Conservation (phyloP, 2,113 vertebrate genomes). For the Scopus umbretta region DNA sequence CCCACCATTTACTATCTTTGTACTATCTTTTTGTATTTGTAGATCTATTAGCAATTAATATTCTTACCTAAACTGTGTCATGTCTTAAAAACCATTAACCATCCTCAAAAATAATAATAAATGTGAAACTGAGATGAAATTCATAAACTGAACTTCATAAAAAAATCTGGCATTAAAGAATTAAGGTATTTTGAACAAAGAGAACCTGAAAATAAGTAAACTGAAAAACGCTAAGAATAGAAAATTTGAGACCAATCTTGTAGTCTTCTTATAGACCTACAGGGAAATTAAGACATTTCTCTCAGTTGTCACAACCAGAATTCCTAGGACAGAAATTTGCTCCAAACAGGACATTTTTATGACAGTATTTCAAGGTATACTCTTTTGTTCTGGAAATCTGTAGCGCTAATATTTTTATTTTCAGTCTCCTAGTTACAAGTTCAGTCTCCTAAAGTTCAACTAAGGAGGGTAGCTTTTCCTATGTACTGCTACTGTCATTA, state of each 20-base stretch:
- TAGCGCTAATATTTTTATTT: neutral
- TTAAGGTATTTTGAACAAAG: neutral
- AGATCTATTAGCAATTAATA: neutral
- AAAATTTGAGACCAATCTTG: neutral
- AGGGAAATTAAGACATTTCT: neutral
- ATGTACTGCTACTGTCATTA: neutral
- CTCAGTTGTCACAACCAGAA: neutral
- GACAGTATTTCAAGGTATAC: neutral
- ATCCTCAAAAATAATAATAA: neutral
- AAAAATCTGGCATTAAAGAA: neutral
- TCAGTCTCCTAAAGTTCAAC: neutral
- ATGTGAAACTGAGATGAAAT: neutral
- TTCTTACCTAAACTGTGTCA: neutral
- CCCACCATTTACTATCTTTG: neutral
- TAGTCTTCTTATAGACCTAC: neutral
- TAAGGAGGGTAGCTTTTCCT: neutral
- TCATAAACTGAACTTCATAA: neutral
- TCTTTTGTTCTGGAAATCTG: neutral
- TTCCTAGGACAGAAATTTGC: neutral
- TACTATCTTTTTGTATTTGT: neutral
- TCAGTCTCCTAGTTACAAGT: neutral
- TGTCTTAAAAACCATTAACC: neutral
- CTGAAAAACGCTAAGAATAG: neutral
- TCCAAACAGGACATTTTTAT: neutral
- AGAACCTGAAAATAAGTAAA: neutral